Base-by-base conservation (phyloP, 1,140 invertebrate genomes). In the Kradibia gibbosae region DNA sequence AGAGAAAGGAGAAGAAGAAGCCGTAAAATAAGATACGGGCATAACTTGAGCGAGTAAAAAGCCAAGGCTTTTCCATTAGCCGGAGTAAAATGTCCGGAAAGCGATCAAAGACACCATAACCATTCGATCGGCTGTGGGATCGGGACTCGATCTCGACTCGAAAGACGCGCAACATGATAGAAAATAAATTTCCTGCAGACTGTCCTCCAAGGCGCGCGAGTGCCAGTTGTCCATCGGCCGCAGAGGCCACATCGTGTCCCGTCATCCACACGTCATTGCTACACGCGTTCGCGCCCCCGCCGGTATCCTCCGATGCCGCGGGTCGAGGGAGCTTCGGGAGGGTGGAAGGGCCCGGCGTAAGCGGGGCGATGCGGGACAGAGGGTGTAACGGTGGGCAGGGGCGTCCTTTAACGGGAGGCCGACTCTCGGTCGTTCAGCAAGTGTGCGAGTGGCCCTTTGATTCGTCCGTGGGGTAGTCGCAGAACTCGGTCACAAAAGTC, bases 401-500 rank as follows among this genome's bases (percentile, higher is more conserved):
- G 55, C 55, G 31, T 60, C 55, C 31, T 31, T 60, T 28, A 20
- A 10, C 7, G 8, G 34, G 50, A 31, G 10, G 75, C 48, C 65
- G 75, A 65, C 42, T 78, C 45, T 20, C 57, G 17, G 55, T 65
- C 25, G 22, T 22, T 42, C 39, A 28, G 74, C 77, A 83, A 84
- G 74, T 85, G 84, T 55, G 62, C 65, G 48, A 73, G 70, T 85
- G 78, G 53, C 73, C 83, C 78, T 83, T 83, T 67, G 28, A 11
- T 11, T 11, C 22, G 50, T 53, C 31, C 11, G 31, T 50, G 48
- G 76, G 34, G n/a, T 50, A 36, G 31, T 79, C 78, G 65, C 15
- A 20, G 76, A 39, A 75, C 70, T 70, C 55, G 77, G 78, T 82
- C 84, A 84, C 82, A 88, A 87, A 88, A 85, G 83, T 86, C 85